These are phyloP conservation scores for Dendropsophus ebraccatus DNA, from an alignment of 2,113 vertebrate genomes.

Conservation along the genomic window DNA sequence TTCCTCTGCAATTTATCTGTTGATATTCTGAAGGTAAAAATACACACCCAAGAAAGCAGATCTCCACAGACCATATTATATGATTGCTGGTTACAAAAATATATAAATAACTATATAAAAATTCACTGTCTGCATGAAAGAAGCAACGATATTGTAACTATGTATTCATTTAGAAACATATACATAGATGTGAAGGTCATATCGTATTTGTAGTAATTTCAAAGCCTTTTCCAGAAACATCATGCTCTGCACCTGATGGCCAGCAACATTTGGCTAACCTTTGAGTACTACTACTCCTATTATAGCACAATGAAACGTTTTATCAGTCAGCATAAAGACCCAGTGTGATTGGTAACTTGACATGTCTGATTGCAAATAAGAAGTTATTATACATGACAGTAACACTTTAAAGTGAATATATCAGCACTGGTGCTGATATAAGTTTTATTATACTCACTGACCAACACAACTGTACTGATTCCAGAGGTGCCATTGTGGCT, in stretches of 20 bases:
- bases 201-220: not conserved
- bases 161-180: not conserved
- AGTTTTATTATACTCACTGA: too few species aligned
- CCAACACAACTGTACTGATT: too few species aligned
- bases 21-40: conserved; percentile 25
- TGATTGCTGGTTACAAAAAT: conserved; percentile 36
- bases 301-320: not conserved
- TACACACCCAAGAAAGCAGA: conserved; percentile 13
- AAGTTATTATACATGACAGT: too few species aligned
- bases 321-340: not conserved
- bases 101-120: conserved; percentile 18
- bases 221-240: not conserved
- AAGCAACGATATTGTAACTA: not conserved
- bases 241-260: not conserved
- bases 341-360: too few species aligned
- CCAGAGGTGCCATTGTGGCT: too few species aligned
- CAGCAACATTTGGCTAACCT: not conserved
- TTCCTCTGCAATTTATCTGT: conserved; percentile 41
- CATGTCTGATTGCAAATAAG: too few species aligned
- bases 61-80: conserved; percentile 17
- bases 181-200: conserved; percentile 2
- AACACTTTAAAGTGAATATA: too few species aligned
- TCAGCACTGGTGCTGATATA: too few species aligned
- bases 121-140: not conserved
- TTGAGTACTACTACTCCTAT: not conserved